Base-by-base conservation (phyloP, 1,140 invertebrate species). In the Drosophila jambulina region DNA sequence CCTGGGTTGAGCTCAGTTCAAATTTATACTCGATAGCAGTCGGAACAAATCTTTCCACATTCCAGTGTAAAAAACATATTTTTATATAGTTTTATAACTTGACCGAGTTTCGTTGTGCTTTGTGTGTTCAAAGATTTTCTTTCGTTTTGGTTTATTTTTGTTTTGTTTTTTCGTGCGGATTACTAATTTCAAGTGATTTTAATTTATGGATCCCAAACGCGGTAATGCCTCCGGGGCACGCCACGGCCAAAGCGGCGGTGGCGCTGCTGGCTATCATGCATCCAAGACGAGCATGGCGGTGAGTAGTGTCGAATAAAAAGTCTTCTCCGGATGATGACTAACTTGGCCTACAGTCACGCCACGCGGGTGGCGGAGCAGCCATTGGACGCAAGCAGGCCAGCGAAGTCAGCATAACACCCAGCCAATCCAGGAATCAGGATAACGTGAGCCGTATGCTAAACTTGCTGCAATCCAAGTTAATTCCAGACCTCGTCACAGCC, bases 401-500 rank as follows among this genome's bases (percentile, higher is more conserved):
- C 54, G 71, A 87, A 71, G 72, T 84, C 53, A 92, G 91, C 62
- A 69, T 92, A 49, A 91, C 91, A 8, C 82, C 91, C 29, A 92
- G 91, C 56, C 91, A 92, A 58, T 43, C 61, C 64, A 83, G 79
- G 40, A 61, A 68, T 25, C 62, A 34, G 9, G 84, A 90, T 0
- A 90, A 91, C 34, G 82, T 86, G 75, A 91, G 86, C 34, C 0
- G 21, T 53, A 43, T 10, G 15, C 27, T 10, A 2, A 15, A 15
- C n/a, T 40, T 4, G 9, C 15, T 5, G n/a, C 15, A 4, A 21
- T 13, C 13, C 3, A 12, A 21, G 54, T 17, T 29, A 27, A 60
- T 21, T 2, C 29, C 15, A 23, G 15, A 9, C 48, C 19, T 36
- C 12, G 29, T 34, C 60, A 48, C 57, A 92, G 91, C 61, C 75